These are phyloP conservation scores for Passer montanus DNA, from an alignment of 2,113 vertebrate species.

Conservation along the genomic window DNA sequence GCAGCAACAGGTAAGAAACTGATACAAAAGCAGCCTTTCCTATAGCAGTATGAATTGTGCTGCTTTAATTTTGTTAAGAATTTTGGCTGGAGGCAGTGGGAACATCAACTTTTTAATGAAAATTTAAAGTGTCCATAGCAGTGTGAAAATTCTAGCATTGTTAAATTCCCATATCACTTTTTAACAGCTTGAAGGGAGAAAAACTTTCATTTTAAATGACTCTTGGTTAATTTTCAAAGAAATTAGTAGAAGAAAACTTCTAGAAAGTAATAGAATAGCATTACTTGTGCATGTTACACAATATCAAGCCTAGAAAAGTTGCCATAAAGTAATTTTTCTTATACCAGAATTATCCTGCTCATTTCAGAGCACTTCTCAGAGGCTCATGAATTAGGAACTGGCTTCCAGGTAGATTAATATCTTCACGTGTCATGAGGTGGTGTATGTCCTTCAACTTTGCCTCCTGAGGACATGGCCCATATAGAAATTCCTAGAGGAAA, in stretches of 20 bases:
- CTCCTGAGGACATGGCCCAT: not conserved
- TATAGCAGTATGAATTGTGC: not conserved
- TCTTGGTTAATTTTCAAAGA: constrained; percentile 72
- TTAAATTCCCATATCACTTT: constrained; percentile 42
- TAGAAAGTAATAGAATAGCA: constrained; percentile 42
- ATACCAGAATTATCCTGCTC: not conserved
- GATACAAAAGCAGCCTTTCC: not conserved
- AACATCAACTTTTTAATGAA: constrained; percentile 65
- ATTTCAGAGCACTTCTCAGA: not conserved
- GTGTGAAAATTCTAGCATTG: constrained; percentile 49
- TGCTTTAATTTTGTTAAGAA: constrained; percentile 40
- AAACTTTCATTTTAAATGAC: constrained; percentile 63
- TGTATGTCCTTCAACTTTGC: not conserved
- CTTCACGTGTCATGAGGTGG: not conserved
- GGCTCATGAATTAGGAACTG: not conserved
- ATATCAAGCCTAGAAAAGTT: constrained; percentile 48
- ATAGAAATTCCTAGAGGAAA: not conserved
- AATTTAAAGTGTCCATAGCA: constrained; percentile 17
- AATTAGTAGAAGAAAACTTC: constrained; percentile 63
- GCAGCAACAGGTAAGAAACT: not conserved
- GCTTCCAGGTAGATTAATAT: not conserved
- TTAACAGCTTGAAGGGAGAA: constrained; percentile 52
- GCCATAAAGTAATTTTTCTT: not conserved
- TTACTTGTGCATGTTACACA: constrained; percentile 41
- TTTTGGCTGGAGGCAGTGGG: constrained; percentile 45